A percentile compares a stretch with the other conserved stretches of the same genome.
phyloP scores from a whole-genome alignment of 2,113 vertebrate species.

The Actenoides lindsayi region DNA sequence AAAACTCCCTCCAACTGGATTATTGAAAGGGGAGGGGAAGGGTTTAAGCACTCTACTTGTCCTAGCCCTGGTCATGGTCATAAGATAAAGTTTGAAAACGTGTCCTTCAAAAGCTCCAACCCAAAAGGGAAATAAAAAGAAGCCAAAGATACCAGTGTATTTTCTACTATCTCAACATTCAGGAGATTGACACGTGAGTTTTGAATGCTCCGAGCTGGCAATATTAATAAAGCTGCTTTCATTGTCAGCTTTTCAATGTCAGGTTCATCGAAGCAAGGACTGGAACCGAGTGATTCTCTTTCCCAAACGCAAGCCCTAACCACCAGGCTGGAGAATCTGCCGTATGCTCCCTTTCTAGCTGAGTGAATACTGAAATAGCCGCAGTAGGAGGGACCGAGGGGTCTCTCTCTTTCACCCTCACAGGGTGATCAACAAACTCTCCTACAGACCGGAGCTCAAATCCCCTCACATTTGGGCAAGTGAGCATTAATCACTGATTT shows the following conservation, averaged over 20 bases:
- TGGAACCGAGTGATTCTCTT: background rate
- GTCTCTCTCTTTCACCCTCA: background rate
- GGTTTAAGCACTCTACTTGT: background rate
- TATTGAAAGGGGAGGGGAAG: background rate
- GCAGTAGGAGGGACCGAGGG: background rate
- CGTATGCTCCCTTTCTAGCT: background rate
- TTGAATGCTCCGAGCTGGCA: background rate
- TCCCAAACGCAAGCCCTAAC: slow-evolving; percentile 1
- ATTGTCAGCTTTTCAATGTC: slow-evolving; percentile 41
- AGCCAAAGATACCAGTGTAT: background rate
- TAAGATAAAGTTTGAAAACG: background rate
- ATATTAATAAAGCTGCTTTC: slow-evolving; percentile 47
- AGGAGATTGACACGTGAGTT: background rate
- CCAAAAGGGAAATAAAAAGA: slow-evolving; percentile 33
- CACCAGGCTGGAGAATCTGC: slow-evolving; percentile 26
- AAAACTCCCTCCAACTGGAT: background rate
- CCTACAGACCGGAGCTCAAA: background rate
- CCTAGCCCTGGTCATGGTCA: background rate
- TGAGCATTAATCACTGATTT: slow-evolving; percentile 16
- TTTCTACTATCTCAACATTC: background rate
- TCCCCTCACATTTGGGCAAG: background rate
- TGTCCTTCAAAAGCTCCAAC: background rate
- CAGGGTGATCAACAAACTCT: background rate
- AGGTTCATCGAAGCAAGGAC: slow-evolving; percentile 27
- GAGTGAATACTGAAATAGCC: background rate